phyloP scores from a whole-genome alignment of 2,888 invertebrate species.

The Drosophila nr. perissopoda region DNA sequence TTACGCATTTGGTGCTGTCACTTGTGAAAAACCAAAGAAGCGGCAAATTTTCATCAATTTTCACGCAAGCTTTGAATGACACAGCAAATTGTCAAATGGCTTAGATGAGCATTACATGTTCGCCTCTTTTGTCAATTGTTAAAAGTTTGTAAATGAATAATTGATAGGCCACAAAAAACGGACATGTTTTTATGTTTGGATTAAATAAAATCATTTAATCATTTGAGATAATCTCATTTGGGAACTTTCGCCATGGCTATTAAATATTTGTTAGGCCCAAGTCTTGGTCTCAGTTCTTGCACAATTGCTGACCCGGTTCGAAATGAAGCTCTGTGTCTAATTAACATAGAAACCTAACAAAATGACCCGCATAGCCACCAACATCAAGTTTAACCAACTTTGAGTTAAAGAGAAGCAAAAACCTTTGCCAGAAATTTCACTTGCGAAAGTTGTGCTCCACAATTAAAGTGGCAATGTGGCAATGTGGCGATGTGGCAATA shows the following conservation, averaged over 20 bases:
- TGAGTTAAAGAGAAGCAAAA: constrained; percentile 25
- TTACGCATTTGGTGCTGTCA: constrained; percentile 50
- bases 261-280: constrained; percentile 2
- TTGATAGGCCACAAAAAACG: background rate
- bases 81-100: constrained; percentile 38
- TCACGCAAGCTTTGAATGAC: constrained; percentile 33
- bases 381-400: constrained; percentile 14
- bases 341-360: constrained; percentile 49
- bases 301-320: constrained; percentile 11
- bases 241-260: background rate
- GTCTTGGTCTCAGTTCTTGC: background rate
- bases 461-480: constrained; percentile 53
- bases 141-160: constrained; percentile 14
- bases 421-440: constrained; percentile 65
- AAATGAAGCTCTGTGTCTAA: constrained; percentile 34
- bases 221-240: background rate
- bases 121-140: constrained; percentile 38
- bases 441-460: constrained; percentile 64
- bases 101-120: constrained; percentile 14
- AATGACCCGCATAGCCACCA: constrained; percentile 15
- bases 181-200: background rate
- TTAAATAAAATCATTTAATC: background rate
- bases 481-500: constrained; percentile 19
- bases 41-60: constrained; percentile 52
- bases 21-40: constrained; percentile 51